Conservation (phyloP, 2,888 invertebrate species). For the Sphinx pinastri region DNA sequence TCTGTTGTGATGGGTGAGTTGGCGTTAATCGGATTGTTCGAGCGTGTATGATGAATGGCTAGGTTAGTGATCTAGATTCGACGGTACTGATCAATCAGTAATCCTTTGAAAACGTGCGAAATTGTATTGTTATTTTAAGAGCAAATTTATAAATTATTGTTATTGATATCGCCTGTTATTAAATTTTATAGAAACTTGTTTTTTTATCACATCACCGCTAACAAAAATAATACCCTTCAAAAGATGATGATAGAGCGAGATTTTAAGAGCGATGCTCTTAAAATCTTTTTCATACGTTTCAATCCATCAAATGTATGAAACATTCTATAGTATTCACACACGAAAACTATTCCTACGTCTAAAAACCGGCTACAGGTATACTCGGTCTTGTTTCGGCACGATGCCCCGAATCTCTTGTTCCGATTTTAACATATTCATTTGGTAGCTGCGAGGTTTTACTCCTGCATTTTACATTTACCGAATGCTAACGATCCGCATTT, state of each 20-base stretch:
- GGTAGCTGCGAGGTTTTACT: background rate
- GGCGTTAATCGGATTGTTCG: constrained; percentile 13
- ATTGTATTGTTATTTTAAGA: background rate
- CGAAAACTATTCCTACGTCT: background rate
- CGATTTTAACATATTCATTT: constrained; percentile 20
- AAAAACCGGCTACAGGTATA: background rate
- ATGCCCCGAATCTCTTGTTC: constrained; percentile 12
- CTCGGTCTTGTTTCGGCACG: constrained; percentile 6
- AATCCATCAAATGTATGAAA: constrained; percentile 11
- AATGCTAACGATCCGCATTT: background rate
- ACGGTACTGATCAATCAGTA: background rate
- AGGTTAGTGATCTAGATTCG: background rate
- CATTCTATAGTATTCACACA: constrained; percentile 4
- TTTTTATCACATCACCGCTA: background rate
- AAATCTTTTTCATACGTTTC: background rate
- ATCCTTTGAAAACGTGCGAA: background rate
- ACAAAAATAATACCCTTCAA: background rate
- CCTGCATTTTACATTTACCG: background rate
- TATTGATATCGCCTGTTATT: background rate
- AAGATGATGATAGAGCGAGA: no score
- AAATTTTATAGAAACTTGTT: background rate
- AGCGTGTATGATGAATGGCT: constrained; percentile 16
- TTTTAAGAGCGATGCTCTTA: no score
- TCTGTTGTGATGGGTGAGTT: background rate
- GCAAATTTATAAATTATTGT: background rate